These are phyloP conservation scores for Ispidina picta DNA, from an alignment of 2,797 vertebrate genomes.

Conservation along the genomic window DNA sequence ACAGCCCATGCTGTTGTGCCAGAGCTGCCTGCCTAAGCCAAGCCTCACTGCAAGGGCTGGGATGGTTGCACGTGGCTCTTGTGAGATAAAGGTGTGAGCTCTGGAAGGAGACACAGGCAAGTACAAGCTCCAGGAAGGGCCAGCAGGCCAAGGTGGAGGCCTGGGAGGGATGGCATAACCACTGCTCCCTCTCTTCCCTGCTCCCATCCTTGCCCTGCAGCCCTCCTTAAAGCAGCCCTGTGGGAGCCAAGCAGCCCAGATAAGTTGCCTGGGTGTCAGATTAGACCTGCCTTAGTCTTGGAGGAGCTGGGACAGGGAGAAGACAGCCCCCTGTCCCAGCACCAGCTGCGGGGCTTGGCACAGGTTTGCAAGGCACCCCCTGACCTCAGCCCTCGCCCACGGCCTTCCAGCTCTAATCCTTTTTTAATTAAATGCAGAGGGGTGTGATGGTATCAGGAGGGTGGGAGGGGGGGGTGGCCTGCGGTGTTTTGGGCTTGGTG, in stretches of 20 bases:
- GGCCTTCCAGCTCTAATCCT: constrained; percentile 58
- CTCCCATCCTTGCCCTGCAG: neutral
- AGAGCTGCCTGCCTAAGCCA: neutral
- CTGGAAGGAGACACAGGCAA: neutral
- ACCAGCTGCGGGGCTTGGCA: neutral
- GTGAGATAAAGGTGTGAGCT: neutral
- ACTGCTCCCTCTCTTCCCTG: neutral
- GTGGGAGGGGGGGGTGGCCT: constrained; percentile 40
- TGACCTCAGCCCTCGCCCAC: constrained; percentile 26
- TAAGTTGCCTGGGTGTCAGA: neutral
- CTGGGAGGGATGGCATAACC: neutral
- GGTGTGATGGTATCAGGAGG: constrained; percentile 53
- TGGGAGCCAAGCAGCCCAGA: rapidly evolving
- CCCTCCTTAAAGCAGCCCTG: neutral
- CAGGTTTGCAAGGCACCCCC: constrained; percentile 24
- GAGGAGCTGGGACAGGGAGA: neutral
- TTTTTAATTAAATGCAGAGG: constrained; percentile 59
- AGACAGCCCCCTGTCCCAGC: constrained; percentile 22
- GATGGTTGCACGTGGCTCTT: neutral
- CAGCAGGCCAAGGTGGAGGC: neutral
- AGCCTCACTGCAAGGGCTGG: neutral
- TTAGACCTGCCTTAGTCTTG: neutral
- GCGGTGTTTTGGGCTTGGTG: constrained; percentile 38
- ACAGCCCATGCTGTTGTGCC: neutral
- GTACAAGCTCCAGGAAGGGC: neutral